These are phyloP conservation scores for Tupaia tana DNA, from an alignment of 2,113 vertebrate genomes.

Conservation along the genomic window DNA sequence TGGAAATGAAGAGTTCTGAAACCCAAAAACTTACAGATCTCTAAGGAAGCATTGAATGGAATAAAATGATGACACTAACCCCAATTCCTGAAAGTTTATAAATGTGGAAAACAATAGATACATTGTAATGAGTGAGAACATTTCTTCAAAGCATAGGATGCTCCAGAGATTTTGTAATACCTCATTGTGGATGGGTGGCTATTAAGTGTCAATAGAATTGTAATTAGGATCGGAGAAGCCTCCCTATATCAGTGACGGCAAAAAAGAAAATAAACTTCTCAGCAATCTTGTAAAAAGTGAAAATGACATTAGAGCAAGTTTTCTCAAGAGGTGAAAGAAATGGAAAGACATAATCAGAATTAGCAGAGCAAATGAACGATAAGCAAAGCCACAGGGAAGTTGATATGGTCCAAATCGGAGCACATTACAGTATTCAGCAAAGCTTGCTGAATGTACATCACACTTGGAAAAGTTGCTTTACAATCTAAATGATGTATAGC, in stretches of 20 bases:
- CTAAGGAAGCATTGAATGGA: slow-evolving; percentile 33
- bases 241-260: not conserved
- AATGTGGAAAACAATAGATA: not conserved
- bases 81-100: not conserved
- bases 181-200: not conserved
- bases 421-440: not conserved
- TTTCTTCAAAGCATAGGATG: not conserved
- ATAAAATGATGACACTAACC: not conserved
- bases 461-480: too few relatives aligned
- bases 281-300: not conserved
- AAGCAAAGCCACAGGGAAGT: not conserved
- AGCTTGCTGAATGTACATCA: not conserved
- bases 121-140: not conserved
- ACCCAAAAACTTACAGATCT: slow-evolving; percentile 11
- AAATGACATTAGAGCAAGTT: slow-evolving; percentile 27
- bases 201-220: slow-evolving; percentile 43
- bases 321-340: not conserved
- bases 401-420: not conserved
- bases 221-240: slow-evolving; percentile 11
- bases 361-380: not conserved
- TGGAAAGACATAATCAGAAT: not conserved
- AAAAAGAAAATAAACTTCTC: slow-evolving; percentile 37
- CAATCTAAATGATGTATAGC: too few relatives aligned
- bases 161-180: slow-evolving; percentile 20
- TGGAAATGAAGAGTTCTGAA: not conserved